Percentiles rank a stretch among this genome's conserved stretches.
Evolutionary conservation across 2,113 vertebrate species (phyloP).

Genomic region (Machaerirhynchus nigripectus): DNA sequence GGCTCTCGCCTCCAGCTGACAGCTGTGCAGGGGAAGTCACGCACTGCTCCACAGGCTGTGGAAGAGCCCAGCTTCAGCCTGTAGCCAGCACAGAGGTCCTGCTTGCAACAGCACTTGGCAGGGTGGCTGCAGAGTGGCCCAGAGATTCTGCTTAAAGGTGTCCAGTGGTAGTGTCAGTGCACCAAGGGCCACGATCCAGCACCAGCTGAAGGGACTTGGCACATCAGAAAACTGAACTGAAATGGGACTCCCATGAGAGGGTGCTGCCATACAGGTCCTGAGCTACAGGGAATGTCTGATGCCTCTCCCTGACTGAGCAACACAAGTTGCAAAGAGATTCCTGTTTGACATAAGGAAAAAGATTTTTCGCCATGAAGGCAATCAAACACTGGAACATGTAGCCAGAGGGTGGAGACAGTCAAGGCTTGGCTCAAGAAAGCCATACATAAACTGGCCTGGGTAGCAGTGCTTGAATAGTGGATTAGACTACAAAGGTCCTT

Average conservation of each 20-base stretch:
- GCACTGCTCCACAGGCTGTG: neutral
- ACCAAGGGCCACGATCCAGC: neutral
- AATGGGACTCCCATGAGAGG: neutral
- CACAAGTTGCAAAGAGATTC: neutral
- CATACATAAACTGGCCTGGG: neutral
- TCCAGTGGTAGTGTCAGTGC: neutral
- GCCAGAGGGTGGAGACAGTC: neutral
- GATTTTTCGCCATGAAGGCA: neutral
- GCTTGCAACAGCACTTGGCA: neutral
- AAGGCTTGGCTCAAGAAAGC: neutral
- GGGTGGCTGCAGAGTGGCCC: neutral
- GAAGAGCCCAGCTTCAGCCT: neutral
- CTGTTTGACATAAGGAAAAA: neutral
- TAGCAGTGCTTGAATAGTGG: neutral
- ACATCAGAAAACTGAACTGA: neutral
- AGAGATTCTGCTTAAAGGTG: neutral
- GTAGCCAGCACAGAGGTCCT: neutral
- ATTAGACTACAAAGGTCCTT: neutral
- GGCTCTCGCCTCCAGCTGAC: neutral
- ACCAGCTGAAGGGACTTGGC: neutral
- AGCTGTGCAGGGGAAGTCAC: neutral
- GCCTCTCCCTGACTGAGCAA: neutral
- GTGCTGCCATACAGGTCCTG: neutral
- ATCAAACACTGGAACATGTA: neutral
- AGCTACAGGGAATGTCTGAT: neutral